Evolutionary conservation across 92 coral and sea anemone genomes (phyloP).

Genomic region (Phenganax stokvisi): DNA sequence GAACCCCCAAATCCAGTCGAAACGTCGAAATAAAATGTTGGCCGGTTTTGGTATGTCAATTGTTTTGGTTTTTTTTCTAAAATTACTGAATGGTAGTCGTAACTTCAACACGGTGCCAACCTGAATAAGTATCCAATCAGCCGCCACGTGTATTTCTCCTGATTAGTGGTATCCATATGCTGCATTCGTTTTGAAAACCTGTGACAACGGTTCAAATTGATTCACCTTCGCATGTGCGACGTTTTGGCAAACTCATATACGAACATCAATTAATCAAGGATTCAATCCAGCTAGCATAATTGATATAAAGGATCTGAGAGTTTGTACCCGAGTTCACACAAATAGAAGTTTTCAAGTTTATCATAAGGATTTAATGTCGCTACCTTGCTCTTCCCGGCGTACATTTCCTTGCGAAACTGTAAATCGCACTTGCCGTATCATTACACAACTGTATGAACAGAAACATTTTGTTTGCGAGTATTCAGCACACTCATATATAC

Average conservation of each 20-base stretch:
- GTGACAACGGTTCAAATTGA: background rate
- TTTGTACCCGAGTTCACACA: background rate
- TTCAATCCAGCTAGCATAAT: background rate
- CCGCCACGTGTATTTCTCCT: slow-evolving; percentile 98
- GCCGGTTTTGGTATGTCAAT: too few species aligned
- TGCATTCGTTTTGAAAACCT: slow-evolving; percentile 79
- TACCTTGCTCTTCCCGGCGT: slow-evolving; percentile 77
- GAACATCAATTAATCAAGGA: background rate
- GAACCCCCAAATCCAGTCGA: too few species aligned
- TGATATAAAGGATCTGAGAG: background rate
- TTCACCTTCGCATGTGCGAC: too few species aligned
- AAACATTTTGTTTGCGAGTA: background rate
- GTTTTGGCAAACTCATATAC: background rate
- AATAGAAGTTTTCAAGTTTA: background rate
- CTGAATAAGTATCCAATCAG: slow-evolving; percentile 80
- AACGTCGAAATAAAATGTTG: too few species aligned
- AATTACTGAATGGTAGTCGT: too few species aligned
- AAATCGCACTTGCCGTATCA: slow-evolving; percentile 53
- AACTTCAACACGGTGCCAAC: slow-evolving; percentile 36
- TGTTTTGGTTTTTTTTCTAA: too few species aligned
- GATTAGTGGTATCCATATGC: slow-evolving; percentile 61
- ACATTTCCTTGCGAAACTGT: slow-evolving; percentile 55
- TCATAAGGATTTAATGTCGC: background rate
- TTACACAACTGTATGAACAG: slow-evolving; percentile 59
- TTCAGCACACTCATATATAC: background rate